Percentiles rank a stretch among this genome's conserved stretches.
Evolutionary conservation across 2,797 vertebrate species (phyloP).

Genomic region (Enteromius thamalakanensis): DNA sequence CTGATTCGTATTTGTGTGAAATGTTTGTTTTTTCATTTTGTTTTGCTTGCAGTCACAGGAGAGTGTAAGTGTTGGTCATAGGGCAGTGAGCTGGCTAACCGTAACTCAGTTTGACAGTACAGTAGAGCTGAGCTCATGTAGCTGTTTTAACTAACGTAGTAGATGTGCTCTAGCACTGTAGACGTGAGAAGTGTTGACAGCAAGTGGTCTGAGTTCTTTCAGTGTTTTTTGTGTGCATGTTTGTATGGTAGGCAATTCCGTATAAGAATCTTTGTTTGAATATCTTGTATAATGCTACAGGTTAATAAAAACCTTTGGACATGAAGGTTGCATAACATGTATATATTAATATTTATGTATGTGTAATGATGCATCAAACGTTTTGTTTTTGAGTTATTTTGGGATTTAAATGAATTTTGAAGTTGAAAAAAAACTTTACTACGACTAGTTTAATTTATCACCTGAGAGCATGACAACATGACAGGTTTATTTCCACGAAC

Average conservation of each 20-base stretch:
- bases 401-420: not conserved
- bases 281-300: constrained; percentile 27
- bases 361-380: too few species aligned
- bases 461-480: not conserved
- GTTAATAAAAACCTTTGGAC: not conserved
- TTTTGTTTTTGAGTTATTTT: not conserved
- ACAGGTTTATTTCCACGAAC: not conserved
- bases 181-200: constrained; percentile 5
- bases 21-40: not conserved
- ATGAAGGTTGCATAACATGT: not conserved
- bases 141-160: constrained; percentile 21
- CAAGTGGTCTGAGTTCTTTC: constrained; percentile 19
- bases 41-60: constrained; percentile 57
- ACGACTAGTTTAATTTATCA: not conserved
- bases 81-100: constrained; percentile 26
- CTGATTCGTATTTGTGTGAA: constrained; percentile 23
- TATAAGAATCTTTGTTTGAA: constrained; percentile 1
- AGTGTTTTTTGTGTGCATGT: constrained; percentile 17
- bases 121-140: constrained; percentile 21
- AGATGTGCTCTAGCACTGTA: constrained; percentile 26
- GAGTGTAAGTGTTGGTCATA: constrained; percentile 60
- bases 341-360: too few species aligned
- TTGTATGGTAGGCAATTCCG: constrained; percentile 7
- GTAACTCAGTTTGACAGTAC: constrained; percentile 21
- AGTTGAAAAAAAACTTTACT: not conserved